Evolutionary conservation across 2,113 vertebrate genomes (phyloP), one percentile per base, ranked within the genome.

Genomic region (Periophthalmus modestus): DNA sequence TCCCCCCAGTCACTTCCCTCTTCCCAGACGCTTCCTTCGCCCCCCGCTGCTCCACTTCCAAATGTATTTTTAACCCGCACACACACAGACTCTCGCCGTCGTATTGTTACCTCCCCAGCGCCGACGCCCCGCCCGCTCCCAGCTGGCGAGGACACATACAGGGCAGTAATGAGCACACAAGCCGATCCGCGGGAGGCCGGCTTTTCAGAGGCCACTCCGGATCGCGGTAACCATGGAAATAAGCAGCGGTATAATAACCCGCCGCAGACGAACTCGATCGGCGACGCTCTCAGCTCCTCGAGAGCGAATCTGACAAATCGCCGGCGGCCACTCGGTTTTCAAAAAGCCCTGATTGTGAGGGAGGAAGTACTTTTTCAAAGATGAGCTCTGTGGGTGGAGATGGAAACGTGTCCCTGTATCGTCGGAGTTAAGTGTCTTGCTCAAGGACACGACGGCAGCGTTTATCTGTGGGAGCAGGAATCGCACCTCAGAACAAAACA

Each of bases 151-250:
- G 87, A 87, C 89, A 81, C 93, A 91, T 85, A 87, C 82, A 73
- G 90, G 74, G 92, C 84, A 66, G 89, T 94, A 94, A 93, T 93
- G 92, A 83, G 84, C 86, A 65, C 81, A 84, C 86, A 82, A 72
- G 68, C 68, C 43, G 82, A 83, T 89, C 90, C 86, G 89, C 90
- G 87, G 88, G 93, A 92, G 89, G 89, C 83, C 58, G 23, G 50
- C 90, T 92, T 92, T 59, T 92, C 88, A 92, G 82, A 90, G 87
- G 79, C 86, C 86, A 83, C 72, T 77, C 82, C 83, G 83, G 75
- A 85, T 91, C 88, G 74, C 84, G 5, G 93, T 93, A 90, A 91
- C 93, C 92, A 93, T 94, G 89, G 93, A 85, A 85, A 93, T 91
- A 72, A 85, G 86, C 85, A 72, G 74, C 77, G 82, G 82, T 62